Percentiles rank a stretch among this genome's conserved stretches.
Evolutionary conservation across 2,113 vertebrate genomes (phyloP).

Genomic region (Myrmophylax atrothorax): DNA sequence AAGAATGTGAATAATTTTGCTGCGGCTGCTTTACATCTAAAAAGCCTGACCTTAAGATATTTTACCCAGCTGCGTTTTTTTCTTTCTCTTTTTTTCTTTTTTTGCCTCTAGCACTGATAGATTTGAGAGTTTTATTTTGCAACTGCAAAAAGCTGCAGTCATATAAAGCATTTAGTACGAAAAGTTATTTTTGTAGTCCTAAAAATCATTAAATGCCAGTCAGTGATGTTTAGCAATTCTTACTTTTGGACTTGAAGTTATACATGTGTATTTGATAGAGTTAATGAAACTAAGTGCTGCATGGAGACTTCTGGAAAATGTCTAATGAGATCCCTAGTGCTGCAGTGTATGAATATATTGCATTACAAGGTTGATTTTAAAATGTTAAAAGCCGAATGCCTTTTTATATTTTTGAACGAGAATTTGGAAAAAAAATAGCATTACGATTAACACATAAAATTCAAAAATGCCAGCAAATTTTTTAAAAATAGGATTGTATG

Average conservation of each 20-base stretch:
- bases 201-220: not conserved
- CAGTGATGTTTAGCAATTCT: not conserved
- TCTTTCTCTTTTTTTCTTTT: not conserved
- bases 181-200: not conserved
- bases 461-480: not conserved
- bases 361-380: not conserved
- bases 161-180: not conserved
- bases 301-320: not conserved
- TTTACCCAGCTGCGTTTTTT: not conserved
- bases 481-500: not conserved
- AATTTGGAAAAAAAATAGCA: not conserved
- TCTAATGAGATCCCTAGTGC: not conserved
- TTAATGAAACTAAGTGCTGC: not conserved
- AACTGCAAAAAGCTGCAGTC: not conserved
- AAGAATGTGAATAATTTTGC: slow-evolving; percentile 72
- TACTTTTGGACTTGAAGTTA: not conserved
- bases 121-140: slow-evolving; percentile 19
- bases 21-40: slow-evolving; percentile 60
- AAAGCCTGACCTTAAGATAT: slow-evolving; percentile 60
- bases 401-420: not conserved
- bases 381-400: not conserved
- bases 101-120: not conserved
- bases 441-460: not conserved
- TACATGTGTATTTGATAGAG: not conserved
- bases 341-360: not conserved